These are phyloP conservation scores for Philotrypesis tridentata DNA, from an alignment of 1,140 invertebrate species.

Conservation along the genomic window DNA sequence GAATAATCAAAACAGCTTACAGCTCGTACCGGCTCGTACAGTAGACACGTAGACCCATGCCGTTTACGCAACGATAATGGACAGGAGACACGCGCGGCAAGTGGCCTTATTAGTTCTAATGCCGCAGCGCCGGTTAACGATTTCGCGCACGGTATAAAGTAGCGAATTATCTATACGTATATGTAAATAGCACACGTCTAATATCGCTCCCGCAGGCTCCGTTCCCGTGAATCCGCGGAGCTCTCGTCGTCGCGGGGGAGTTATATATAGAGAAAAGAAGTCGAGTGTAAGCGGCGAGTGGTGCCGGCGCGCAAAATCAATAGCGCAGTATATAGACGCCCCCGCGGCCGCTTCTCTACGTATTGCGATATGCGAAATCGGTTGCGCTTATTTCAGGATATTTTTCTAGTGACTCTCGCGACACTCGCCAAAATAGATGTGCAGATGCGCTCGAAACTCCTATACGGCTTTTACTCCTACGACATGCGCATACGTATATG, in stretches of 20 bases:
- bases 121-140: conserved; percentile 13
- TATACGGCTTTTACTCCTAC: too few species aligned
- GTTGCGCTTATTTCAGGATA: conserved; percentile 68
- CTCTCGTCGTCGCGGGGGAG: too few species aligned
- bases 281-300: too few species aligned
- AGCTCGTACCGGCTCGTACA: too few species aligned
- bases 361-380: background rate
- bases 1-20: too few species aligned
- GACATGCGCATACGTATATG: too few species aligned
- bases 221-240: too few species aligned
- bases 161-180: background rate
- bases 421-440: conserved; percentile 23
- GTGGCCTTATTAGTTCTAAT: conserved; percentile 14
- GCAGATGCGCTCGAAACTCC: background rate
- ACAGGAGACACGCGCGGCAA: background rate
- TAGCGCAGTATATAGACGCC: background rate
- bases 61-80: background rate
- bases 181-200: too few species aligned
- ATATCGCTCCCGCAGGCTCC: background rate
- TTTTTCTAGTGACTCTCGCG: conserved; percentile 67
- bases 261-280: background rate
- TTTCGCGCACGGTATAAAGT: conserved; percentile 14
- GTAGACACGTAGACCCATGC: too few species aligned
- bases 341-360: too few species aligned
- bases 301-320: conserved; percentile 12